Conservation (phyloP, 2,113 vertebrate species). For the Passer domesticus region DNA sequence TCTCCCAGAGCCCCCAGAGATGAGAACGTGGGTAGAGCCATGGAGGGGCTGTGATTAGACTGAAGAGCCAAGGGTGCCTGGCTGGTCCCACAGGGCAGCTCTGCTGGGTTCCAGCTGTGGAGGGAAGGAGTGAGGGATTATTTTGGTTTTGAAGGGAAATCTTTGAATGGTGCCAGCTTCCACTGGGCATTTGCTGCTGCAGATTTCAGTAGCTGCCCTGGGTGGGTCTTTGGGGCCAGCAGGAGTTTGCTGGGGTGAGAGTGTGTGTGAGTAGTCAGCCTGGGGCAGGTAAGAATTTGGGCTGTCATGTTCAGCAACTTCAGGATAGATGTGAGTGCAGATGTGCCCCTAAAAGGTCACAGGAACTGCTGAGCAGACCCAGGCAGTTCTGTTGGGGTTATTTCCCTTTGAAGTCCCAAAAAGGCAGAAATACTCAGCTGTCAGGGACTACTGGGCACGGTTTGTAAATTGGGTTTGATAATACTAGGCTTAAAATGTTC, state of each 20-base stretch:
- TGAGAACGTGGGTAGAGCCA: background rate
- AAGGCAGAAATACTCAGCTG: background rate
- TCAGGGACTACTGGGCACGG: fast-evolving
- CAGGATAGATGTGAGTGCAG: background rate
- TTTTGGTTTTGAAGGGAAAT: background rate
- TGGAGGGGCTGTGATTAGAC: background rate
- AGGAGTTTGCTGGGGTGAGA: background rate
- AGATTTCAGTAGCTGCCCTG: background rate
- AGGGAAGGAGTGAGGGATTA: background rate
- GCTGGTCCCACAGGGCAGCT: background rate
- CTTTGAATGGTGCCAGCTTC: background rate
- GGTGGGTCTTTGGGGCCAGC: background rate
- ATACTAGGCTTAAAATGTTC: background rate
- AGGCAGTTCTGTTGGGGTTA: background rate
- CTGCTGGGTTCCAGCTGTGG: background rate
- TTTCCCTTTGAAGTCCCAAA: background rate
- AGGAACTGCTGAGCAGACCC: background rate
- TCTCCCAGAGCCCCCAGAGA: background rate
- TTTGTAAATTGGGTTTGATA: background rate
- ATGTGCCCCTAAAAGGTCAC: background rate
- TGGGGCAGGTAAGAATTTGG: background rate
- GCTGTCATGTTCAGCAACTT: background rate
- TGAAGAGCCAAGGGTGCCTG: background rate
- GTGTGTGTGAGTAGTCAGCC: background rate
- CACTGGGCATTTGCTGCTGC: background rate